Base-by-base conservation (phyloP, 2,888 invertebrate species). In the Hirtodrosophila confusa region DNA sequence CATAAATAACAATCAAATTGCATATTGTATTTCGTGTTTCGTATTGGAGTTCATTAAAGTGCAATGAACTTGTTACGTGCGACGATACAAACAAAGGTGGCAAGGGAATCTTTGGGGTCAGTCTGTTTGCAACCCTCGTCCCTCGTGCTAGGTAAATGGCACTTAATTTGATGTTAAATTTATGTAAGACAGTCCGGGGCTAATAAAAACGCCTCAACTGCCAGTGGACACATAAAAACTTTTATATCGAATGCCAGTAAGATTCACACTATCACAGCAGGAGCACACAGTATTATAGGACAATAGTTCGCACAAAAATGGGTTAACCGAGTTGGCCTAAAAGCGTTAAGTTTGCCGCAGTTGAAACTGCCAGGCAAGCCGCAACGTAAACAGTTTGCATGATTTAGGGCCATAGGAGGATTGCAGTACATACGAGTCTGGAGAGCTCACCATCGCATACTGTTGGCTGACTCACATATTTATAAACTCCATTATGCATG, bases 91-190 rank as follows among this genome's bases (percentile, higher is more conserved):
- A 56, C 24, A 33, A 10, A 12, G 11, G 7, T 37, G 23, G 41
- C 37, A 49, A 24, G 51, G 36, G 36, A 23, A 31, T 7, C 31
- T 31, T 10, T 6, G 44, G 43, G 36, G 39, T 47, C 36, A 53
- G 62, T 47, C 31, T 31, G 41, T 37, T 37, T 45, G 54, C 66
- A 56, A 63, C 64, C 69, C 74, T 69, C 45, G 41, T 63, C 64
- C 69, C 74, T 69, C 43, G 41, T 63, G 54, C 45, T 45, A 58
- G 76, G 80, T 78, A 71, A 80, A 78, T 63, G 73, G 69, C 75
- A 86, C 79, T 86, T 83, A 78, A 86, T 86, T 86, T 86, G 75
- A 86, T 85, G 80, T 74, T 75, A 56, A 86, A 84, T 86, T 78
- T 86, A 83, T 80, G 87, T 78, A 67, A 74, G 70, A 75, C 84